Evolutionary conservation across 2,797 vertebrate species (phyloP).

Genomic region (Parotocinclus haroldoi): DNA sequence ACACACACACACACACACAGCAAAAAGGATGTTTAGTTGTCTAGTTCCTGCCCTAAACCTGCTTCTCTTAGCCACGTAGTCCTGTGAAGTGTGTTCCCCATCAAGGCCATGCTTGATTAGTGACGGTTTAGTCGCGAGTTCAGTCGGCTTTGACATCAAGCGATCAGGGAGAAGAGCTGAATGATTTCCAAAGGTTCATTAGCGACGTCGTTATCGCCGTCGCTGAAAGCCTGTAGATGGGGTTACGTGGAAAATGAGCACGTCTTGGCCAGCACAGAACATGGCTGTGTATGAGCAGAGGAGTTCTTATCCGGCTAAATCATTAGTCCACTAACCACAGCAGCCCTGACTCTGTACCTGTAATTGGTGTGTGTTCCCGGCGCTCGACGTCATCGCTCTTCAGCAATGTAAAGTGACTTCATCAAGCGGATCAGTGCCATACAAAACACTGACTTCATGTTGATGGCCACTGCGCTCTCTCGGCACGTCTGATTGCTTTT

Average conservation of each 20-base stretch:
- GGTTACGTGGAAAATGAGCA: not conserved
- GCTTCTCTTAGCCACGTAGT: not conserved
- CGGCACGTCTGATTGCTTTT: too few species aligned
- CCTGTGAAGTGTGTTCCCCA: conserved; percentile 1
- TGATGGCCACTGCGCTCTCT: too few species aligned
- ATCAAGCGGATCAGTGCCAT: not conserved
- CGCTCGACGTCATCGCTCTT: not conserved
- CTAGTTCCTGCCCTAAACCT: not conserved
- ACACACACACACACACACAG: not conserved
- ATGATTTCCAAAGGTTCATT: too few species aligned
- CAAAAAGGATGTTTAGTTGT: not conserved
- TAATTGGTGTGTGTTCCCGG: not conserved
- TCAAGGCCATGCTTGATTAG: conserved; percentile 32
- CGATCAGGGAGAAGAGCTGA: too few species aligned
- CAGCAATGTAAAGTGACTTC: not conserved
- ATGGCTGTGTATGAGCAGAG: not conserved
- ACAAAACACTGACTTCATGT: not conserved
- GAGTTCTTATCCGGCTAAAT: not conserved
- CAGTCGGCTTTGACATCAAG: too few species aligned
- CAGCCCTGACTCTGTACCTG: not conserved
- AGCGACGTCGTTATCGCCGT: too few species aligned
- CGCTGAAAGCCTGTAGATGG: not conserved
- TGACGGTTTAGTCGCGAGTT: too few species aligned
- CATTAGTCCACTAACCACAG: not conserved
- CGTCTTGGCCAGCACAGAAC: not conserved